A percentile compares a stretch with the other conserved stretches of the same genome.
phyloP scores from a whole-genome alignment of 2,113 vertebrate species.

The Natator depressus region DNA sequence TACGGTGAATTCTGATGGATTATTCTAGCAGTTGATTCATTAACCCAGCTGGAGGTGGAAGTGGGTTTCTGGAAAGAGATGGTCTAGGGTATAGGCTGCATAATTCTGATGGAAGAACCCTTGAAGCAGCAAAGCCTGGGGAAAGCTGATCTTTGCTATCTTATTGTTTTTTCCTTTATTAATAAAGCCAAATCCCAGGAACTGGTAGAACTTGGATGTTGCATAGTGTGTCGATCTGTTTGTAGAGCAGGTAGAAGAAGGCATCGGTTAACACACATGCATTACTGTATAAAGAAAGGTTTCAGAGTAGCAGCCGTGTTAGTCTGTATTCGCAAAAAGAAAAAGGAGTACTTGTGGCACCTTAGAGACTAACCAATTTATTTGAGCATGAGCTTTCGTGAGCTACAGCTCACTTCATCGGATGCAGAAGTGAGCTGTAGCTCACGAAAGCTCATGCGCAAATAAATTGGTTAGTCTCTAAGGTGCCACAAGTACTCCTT shows the following conservation, averaged over 20 bases:
- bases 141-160: neutral
- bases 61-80: neutral
- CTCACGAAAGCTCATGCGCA: too few species aligned
- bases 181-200: neutral
- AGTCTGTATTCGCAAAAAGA: too few species aligned
- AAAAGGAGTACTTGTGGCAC: too few species aligned
- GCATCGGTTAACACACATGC: neutral
- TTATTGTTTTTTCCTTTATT: neutral
- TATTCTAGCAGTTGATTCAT: neutral
- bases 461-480: too few species aligned
- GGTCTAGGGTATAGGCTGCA: neutral
- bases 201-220: neutral
- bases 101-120: neutral
- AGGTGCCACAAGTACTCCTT: too few species aligned
- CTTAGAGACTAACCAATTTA: too few species aligned
- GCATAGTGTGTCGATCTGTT: neutral
- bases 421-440: too few species aligned
- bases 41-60: neutral
- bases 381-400: too few species aligned
- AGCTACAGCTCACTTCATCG: too few species aligned
- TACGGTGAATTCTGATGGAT: rapidly evolving
- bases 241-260: neutral
- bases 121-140: neutral
- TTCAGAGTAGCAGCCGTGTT: too few species aligned
- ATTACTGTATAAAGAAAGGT: neutral